Evolutionary conservation across 2,113 vertebrate species (phyloP), one percentile per base, ranked within the genome.

Genomic region (Ciconia stormi): DNA sequence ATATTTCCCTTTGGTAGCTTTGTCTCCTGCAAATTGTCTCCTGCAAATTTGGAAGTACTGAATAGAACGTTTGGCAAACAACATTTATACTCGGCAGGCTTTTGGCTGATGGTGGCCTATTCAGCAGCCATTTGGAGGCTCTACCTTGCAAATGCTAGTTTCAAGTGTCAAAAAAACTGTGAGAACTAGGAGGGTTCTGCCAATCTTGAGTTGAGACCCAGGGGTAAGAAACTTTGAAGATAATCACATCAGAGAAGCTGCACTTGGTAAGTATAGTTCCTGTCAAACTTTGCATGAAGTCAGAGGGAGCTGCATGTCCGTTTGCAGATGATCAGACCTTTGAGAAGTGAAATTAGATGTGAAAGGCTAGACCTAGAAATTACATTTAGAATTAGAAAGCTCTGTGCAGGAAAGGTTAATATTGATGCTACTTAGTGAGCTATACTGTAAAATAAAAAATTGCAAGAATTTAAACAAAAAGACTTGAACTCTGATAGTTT

Each of bases 151-250:
- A 96, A 92, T 96, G 69, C 59, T 95, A 88, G 30, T 63, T 94
- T 96, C 79, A 94, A 94, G 82, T 94, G 82, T 94, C 95, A 93
- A 86, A 96, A 94, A 74, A 49, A 1, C 55, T 92, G 63, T 83
- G 83, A 95, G 86, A 93, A 83, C 56, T 94, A 72, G 84, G 40
- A 94, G 30, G 58, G 70, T 88, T 96, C 90, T 95, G 86, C 76
- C 65, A 90, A 10, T 90, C 88, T 90, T 84, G 79, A 92, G 88
- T 90, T 95, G 96, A 92, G 90, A 82, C 88, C 80, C 84, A 89
- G 86, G 92, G 94, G 95, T 94, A 93, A 96, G 95, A 95, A 88
- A 87, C 56, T 90, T 93, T 34, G 85, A 96, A 96, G 94, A 84
- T 87, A 92, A 81, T 87, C 72, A 27, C 90, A 82, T 78, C 90